Evolutionary conservation across 2,888 invertebrate species (phyloP).

Genomic region (Plemyria rubiginata): DNA sequence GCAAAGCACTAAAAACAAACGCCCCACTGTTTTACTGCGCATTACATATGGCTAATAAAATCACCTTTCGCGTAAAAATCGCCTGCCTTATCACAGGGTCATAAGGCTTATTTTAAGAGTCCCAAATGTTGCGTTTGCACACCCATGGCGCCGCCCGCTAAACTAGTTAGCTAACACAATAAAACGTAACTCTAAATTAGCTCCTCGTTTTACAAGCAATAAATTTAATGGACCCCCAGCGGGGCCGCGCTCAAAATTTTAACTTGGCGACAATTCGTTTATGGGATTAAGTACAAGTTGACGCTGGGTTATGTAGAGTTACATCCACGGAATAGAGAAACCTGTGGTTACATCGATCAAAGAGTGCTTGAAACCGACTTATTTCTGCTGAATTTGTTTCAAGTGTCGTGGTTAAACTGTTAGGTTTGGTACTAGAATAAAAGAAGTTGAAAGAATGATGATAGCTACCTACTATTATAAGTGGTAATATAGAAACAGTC

Average conservation of each 20-base stretch:
- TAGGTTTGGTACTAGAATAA: too few species aligned
- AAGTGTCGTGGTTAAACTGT: not conserved
- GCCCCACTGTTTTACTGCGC: constrained; percentile 61
- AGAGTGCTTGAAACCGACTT: constrained; percentile 7
- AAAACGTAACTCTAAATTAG: constrained; percentile 82
- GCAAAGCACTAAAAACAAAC: constrained; percentile 55
- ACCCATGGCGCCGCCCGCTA: constrained; percentile 70
- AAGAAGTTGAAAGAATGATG: too few species aligned
- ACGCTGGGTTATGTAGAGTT: constrained; percentile 46
- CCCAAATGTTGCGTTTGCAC: constrained; percentile 46
- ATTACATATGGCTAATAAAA: constrained; percentile 62
- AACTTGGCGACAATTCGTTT: constrained; percentile 75
- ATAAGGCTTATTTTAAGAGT: constrained; percentile 36
- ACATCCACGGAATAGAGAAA: too few species aligned
- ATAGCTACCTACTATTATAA: too few species aligned
- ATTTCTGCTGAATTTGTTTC: not conserved
- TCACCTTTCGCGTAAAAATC: constrained; percentile 41
- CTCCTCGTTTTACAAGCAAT: constrained; percentile 83
- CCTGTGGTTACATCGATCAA: constrained; percentile 41
- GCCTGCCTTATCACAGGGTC: constrained; percentile 34
- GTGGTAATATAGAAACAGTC: too few species aligned
- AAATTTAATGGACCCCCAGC: constrained; percentile 77
- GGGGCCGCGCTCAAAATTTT: constrained; percentile 73
- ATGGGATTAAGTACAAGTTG: constrained; percentile 46
- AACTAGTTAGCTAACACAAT: constrained; percentile 81